A percentile compares a stretch with the other conserved stretches of the same genome.
Evolutionary conservation across 1,140 invertebrate genomes (phyloP).

Genomic region (Steinernema feltiae): DNA sequence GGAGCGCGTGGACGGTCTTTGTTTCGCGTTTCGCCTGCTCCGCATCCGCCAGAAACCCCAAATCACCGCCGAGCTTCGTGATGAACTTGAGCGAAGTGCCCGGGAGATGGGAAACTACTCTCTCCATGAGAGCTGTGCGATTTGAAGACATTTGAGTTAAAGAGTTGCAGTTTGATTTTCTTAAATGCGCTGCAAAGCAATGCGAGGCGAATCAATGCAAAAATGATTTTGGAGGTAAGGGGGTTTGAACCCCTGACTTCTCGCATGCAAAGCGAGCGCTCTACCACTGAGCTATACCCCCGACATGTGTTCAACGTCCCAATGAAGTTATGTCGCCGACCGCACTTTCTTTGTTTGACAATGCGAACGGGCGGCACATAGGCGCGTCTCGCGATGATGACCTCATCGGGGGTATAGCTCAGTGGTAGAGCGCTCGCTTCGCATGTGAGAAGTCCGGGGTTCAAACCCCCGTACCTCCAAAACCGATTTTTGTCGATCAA

Average conservation of each 20-base stretch:
- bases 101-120: too few relatives aligned
- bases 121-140: too few relatives aligned
- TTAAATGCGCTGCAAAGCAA: not conserved
- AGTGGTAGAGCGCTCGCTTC: conserved; percentile 33
- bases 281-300: conserved; percentile 38
- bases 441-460: conserved; percentile 33
- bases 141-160: too few relatives aligned
- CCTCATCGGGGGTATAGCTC: conserved; percentile 23
- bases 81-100: too few relatives aligned
- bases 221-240: conserved; percentile 20
- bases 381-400: too few relatives aligned
- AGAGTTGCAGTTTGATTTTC: too few relatives aligned
- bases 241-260: conserved; percentile 33
- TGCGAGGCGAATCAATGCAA: not conserved
- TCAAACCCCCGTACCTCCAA: conserved; percentile 20
- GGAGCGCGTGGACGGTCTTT: too few relatives aligned
- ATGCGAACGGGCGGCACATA: too few relatives aligned
- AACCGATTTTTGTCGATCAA: not conserved
- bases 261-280: conserved; percentile 39
- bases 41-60: too few relatives aligned
- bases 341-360: not conserved
- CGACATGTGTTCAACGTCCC: not conserved
- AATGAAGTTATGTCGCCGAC: not conserved
- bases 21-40: too few relatives aligned
- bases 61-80: too few relatives aligned